Evolutionary conservation across 2,113 vertebrate genomes (phyloP).

Genomic region (Trogon melanurus): DNA sequence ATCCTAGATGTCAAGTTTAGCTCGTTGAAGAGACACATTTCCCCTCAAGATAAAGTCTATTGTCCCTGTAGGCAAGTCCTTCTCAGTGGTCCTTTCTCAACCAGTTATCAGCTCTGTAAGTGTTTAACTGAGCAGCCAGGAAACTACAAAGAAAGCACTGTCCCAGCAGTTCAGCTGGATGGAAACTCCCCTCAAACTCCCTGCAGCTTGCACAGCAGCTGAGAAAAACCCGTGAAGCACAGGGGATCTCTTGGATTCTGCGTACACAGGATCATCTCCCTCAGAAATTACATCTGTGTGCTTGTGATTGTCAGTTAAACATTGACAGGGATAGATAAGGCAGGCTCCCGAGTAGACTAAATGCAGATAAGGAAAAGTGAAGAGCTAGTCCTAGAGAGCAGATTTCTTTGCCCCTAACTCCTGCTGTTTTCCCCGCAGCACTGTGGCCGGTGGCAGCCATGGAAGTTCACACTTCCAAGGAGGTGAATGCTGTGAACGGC

Average conservation of each 20-base stretch:
- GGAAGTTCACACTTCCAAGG: slow-evolving; percentile 81
- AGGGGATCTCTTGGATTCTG: not conserved
- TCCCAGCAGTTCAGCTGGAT: not conserved
- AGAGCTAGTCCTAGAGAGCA: not conserved
- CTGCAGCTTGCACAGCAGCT: not conserved
- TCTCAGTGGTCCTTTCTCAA: not conserved
- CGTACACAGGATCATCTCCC: not conserved
- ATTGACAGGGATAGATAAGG: not conserved
- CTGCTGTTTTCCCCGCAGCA: slow-evolving; percentile 53
- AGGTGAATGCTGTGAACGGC: slow-evolving; percentile 88
- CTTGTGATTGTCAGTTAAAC: not conserved
- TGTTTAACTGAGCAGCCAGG: not conserved
- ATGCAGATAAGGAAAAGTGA: not conserved
- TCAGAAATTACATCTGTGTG: not conserved
- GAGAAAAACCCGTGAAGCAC: not conserved
- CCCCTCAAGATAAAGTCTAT: not conserved
- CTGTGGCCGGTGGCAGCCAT: slow-evolving; percentile 76
- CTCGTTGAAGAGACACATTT: not conserved
- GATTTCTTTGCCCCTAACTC: not conserved
- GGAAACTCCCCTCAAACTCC: not conserved
- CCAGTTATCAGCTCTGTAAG: not conserved
- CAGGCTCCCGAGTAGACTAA: not conserved
- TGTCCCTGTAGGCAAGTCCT: not conserved
- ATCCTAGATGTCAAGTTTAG: not conserved
- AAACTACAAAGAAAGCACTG: not conserved